phyloP scores from a whole-genome alignment of 2,888 invertebrate genomes.

The Buathra laborator region DNA sequence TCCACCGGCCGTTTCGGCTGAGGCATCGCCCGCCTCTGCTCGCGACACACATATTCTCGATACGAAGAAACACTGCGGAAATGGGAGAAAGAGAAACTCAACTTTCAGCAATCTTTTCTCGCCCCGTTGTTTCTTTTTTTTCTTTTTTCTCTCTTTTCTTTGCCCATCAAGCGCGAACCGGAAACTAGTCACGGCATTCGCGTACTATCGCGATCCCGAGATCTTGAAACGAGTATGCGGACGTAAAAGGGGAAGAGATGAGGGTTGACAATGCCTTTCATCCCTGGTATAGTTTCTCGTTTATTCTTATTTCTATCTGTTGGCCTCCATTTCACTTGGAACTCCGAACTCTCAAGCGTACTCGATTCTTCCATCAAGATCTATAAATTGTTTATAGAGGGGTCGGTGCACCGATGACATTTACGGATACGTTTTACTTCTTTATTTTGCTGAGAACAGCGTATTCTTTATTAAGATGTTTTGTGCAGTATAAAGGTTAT shows the following conservation, averaged over 20 bases:
- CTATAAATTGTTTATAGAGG: background rate
- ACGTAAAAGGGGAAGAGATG: background rate
- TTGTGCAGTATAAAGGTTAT: background rate
- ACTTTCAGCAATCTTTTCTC: constrained; percentile 28
- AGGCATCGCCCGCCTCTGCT: constrained; percentile 39
- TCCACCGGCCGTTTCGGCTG: constrained; percentile 46
- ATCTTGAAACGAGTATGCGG: background rate
- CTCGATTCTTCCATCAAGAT: constrained; percentile 10
- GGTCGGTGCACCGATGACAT: background rate
- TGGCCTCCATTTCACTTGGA: constrained; percentile 3
- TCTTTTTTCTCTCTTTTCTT: background rate
- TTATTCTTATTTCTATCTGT: constrained; percentile 22
- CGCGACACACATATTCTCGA: constrained; percentile 47
- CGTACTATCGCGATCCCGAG: constrained; percentile 6
- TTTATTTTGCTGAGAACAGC: background rate
- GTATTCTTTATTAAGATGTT: background rate
- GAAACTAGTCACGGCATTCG: constrained; percentile 6
- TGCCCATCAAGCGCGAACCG: constrained; percentile 13
- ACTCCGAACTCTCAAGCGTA: background rate
- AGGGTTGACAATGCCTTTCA: constrained; percentile 28
- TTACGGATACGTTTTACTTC: background rate
- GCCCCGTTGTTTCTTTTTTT: constrained; percentile 1
- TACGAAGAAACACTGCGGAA: constrained; percentile 19
- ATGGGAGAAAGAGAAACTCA: constrained; percentile 35
- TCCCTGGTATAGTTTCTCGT: constrained; percentile 14